phyloP scores from a whole-genome alignment of 2,113 vertebrate species.

The Amblyornis subalaris region DNA sequence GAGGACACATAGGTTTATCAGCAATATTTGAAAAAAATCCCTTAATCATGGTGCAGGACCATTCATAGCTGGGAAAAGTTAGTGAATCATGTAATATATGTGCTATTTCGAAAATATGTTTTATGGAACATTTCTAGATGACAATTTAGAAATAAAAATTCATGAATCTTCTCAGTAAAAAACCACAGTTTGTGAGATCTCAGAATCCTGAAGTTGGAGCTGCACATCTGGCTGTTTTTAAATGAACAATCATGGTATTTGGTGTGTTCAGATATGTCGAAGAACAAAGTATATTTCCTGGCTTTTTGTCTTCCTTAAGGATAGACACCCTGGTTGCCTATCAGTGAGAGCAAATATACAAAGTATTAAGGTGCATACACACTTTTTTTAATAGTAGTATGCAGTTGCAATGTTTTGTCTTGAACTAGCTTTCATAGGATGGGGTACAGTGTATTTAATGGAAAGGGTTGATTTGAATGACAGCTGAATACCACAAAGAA shows the following conservation, averaged over 20 bases:
- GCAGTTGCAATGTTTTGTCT: not conserved
- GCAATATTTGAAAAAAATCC: not conserved
- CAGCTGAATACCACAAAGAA: constrained; percentile 81
- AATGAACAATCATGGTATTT: not conserved
- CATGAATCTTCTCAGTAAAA: not conserved
- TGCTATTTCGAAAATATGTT: not conserved
- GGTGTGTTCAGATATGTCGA: not conserved
- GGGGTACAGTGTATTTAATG: constrained; percentile 77
- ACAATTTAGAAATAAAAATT: not conserved
- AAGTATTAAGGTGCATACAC: not conserved
- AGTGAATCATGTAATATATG: not conserved
- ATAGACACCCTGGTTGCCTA: not conserved
- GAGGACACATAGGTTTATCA: not conserved
- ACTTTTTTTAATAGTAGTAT: not conserved
- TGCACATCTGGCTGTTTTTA: not conserved
- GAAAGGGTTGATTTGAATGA: constrained; percentile 80
- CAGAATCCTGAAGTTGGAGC: not conserved
- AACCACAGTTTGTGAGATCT: not conserved
- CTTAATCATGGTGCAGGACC: not conserved
- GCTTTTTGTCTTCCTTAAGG: not conserved
- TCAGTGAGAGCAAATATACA: not conserved
- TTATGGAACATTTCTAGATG: not conserved
- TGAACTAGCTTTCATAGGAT: not conserved
- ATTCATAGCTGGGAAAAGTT: not conserved
- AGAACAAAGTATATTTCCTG: not conserved